Evolutionary conservation across 2,888 invertebrate species (phyloP), one percentile per base, ranked within the genome.

Genomic region (Xylota segnis): DNA sequence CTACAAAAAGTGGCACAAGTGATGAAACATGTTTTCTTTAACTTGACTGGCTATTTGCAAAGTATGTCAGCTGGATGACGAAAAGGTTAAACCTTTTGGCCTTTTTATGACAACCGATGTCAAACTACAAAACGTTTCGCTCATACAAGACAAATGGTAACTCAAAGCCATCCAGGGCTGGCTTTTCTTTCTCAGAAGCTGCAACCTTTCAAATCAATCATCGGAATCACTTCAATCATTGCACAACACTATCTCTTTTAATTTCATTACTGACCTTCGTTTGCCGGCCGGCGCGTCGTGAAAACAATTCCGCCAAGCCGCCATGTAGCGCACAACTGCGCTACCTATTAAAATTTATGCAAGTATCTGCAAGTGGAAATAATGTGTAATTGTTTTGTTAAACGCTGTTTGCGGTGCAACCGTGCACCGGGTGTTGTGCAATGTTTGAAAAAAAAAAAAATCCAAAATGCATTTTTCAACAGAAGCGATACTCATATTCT

Each of bases 361-460:
- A 9, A 43, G 43, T 6, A 4, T 43, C 43, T 43, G 6, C 6
- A 43, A 43, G 14, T 43, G 4, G 14, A 14, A 14, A 12, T 9
- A 14, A 12, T 9, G 12, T 37, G 43, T 43, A 50, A 50, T 50
- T 50, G 12, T 50, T 50, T 23, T 50, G 23, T 50, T 23, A 50
- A 47, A 23, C 12, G 14, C 18, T 47, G 12, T 16, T 16, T 9
- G 16, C 7, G 14, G 18, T 50, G 12, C 23, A 50, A 50, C 23
- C 50, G 5, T 12, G 23, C 7, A 9, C 40, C 40, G 14, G 5
- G 6, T 1, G 9, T 50, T 50, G 50, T 50, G 50, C 50, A 50
- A 50, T 50, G 2, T 50, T 50, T 50, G 23, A 23, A 23, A 23
- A 50, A 23, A 23, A 23, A 50, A 12, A 50, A 50, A 50, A 0